Conservation (phyloP, 2,888 invertebrate species). For the Dolichomitus sp. region DNA sequence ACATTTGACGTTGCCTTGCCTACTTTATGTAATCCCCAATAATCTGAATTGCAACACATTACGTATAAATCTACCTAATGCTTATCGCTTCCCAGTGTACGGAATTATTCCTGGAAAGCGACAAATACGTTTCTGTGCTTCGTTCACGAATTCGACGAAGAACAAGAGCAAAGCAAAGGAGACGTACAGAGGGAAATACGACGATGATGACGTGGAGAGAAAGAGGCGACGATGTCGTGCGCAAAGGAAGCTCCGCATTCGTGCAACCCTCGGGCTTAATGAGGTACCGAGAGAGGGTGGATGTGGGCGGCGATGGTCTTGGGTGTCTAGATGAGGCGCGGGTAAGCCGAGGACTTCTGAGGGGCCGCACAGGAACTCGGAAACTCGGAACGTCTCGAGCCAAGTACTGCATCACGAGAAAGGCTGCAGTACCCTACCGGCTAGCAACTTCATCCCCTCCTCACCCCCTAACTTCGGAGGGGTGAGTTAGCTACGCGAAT, state of each 20-base stretch:
- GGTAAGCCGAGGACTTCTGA: conserved; percentile 61
- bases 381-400: conserved; percentile 60
- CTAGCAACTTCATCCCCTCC: conserved; percentile 33
- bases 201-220: conserved; percentile 37
- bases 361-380: conserved; percentile 55
- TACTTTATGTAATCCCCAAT: background rate
- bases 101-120: background rate
- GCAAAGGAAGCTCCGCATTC: conserved; percentile 50
- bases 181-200: background rate
- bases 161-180: conserved; percentile 52
- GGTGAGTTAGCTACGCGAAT: conserved; percentile 70
- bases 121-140: background rate
- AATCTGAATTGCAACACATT: background rate
- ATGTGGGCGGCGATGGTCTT: conserved; percentile 45
- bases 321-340: conserved; percentile 68
- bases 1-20: background rate
- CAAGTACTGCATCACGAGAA: conserved; percentile 65
- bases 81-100: background rate
- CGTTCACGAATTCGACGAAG: conserved; percentile 23
- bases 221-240: conserved; percentile 31
- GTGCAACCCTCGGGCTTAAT: conserved; percentile 55
- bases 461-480: background rate
- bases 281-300: conserved; percentile 51
- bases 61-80: background rate
- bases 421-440: conserved; percentile 46